A percentile compares a stretch with the other conserved stretches of the same genome.
These are phyloP conservation scores for Rhinella marina DNA, from an alignment of 2,797 vertebrate species.

Conservation along the genomic window DNA sequence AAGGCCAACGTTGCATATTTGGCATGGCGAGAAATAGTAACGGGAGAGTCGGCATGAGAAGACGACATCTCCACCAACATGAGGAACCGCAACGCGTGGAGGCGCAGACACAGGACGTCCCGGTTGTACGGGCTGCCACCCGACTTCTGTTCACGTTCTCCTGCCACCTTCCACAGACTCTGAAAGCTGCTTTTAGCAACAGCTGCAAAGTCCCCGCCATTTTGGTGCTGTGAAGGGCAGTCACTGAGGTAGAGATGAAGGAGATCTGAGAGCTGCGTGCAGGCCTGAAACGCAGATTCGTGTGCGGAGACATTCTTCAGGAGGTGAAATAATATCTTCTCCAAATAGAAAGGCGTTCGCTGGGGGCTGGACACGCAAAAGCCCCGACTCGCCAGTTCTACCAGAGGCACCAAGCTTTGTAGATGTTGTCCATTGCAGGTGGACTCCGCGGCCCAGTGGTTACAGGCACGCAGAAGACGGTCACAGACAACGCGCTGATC, in stretches of 20 bases:
- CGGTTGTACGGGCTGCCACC: constrained; percentile 6
- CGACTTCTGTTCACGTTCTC: not conserved
- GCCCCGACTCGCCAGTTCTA: constrained; percentile 76
- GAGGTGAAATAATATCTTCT: constrained; percentile 89
- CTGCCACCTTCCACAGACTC: constrained; percentile 79
- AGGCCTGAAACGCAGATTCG: constrained; percentile 49
- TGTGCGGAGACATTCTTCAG: constrained; percentile 76
- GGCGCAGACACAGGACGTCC: constrained; percentile 64
- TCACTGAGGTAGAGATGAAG: constrained; percentile 76
- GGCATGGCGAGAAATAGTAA: constrained; percentile 66
- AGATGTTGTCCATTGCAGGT: constrained; percentile 66
- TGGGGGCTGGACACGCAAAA: constrained; percentile 73
- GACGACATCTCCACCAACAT: constrained; percentile 75
- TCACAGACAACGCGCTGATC: constrained; percentile 78
- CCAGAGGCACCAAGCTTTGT: constrained; percentile 75
- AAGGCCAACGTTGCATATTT: constrained; percentile 73
- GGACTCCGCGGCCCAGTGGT: constrained; percentile 77
- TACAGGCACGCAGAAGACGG: constrained; percentile 82
- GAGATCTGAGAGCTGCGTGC: constrained; percentile 70
- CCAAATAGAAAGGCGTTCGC: constrained; percentile 84
- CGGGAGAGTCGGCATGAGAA: constrained; percentile 65
- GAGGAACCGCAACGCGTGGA: constrained; percentile 83
- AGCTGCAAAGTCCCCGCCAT: constrained; percentile 71
- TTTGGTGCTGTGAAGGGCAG: not conserved
- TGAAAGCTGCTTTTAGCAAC: constrained; percentile 79